Evolutionary conservation across 2,113 vertebrate species (phyloP).

Genomic region (Macquaria australasica): DNA sequence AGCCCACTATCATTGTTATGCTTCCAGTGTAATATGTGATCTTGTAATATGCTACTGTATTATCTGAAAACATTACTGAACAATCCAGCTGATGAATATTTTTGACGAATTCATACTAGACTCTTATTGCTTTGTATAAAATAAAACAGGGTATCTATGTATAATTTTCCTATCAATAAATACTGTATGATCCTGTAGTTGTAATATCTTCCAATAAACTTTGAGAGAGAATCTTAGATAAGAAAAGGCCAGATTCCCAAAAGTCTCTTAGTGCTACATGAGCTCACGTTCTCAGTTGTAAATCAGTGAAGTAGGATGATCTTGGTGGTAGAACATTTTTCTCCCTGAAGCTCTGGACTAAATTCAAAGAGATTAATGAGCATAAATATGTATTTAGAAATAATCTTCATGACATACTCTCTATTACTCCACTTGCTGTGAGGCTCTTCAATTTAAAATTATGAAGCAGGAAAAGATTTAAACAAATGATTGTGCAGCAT

Average conservation of each 20-base stretch:
- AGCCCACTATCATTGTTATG: not conserved
- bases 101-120: not conserved
- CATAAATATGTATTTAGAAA: not conserved
- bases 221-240: not conserved
- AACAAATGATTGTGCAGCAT: not conserved
- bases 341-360: constrained; percentile 24
- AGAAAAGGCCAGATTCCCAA: not conserved
- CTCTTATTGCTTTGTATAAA: not conserved
- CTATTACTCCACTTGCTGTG: not conserved
- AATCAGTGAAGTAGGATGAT: constrained; percentile 5
- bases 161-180: not conserved
- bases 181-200: not conserved
- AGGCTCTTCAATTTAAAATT: constrained; percentile 1
- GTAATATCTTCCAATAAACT: constrained; percentile 3
- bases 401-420: not conserved
- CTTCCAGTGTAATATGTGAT: not conserved
- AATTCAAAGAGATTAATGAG: constrained; percentile 8
- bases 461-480: not conserved
- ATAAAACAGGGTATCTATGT: not conserved
- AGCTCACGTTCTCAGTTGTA: not conserved
- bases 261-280: constrained; percentile 1
- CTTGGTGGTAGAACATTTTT: not conserved
- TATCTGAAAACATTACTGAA: not conserved
- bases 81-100: not conserved
- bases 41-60: not conserved